These are phyloP conservation scores for Phoebastria nigripes DNA, from an alignment of 2,797 vertebrate genomes.

Conservation along the genomic window DNA sequence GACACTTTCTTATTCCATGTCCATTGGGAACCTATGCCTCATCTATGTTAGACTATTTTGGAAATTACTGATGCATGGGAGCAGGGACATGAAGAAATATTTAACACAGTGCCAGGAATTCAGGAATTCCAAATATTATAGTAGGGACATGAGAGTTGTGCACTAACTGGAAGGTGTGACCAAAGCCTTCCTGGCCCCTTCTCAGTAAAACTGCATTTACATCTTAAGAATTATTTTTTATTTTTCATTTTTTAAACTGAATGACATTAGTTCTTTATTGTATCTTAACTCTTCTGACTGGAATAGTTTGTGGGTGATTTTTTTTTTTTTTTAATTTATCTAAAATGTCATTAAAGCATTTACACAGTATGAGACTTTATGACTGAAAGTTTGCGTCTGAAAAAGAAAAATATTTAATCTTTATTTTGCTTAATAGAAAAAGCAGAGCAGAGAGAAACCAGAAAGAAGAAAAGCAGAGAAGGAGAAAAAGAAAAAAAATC, in stretches of 20 bases:
- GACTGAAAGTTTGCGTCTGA: not conserved
- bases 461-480: slow-evolving; percentile 72
- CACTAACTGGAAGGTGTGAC: not conserved
- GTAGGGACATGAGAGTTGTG: not conserved
- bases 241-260: not conserved
- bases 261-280: not conserved
- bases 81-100: not conserved
- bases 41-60: not conserved
- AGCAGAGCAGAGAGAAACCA: slow-evolving; percentile 66
- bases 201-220: not conserved
- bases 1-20: not conserved
- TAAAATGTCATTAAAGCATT: not conserved
- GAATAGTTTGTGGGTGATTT: not conserved
- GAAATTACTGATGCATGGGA: not conserved
- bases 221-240: not conserved
- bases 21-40: not conserved
- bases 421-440: slow-evolving; percentile 64
- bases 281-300: not conserved
- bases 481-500: slow-evolving; percentile 73
- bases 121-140: not conserved
- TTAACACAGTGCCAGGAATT: not conserved
- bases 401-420: not conserved
- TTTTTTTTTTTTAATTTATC: not conserved
- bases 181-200: accelerated
- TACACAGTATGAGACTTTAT: not conserved